phyloP scores from a whole-genome alignment of 1,140 invertebrate species.

The Probaryconus sp. region DNA sequence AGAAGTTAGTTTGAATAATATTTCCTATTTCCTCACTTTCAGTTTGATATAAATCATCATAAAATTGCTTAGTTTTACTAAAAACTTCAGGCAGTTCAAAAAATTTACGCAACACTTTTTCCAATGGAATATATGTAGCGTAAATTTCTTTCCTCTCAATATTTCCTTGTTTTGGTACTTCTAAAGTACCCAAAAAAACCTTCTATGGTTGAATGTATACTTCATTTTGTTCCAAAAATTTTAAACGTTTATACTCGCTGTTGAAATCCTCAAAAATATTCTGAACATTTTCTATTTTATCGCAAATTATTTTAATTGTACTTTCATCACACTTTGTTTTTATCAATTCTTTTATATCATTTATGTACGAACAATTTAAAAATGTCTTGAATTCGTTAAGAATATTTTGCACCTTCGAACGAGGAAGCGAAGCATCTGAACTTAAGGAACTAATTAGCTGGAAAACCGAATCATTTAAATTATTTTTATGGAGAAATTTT shows the following conservation, averaged over 20 bases:
- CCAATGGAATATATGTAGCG: constrained; percentile 8
- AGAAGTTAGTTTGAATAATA: constrained; percentile 37
- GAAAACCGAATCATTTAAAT: constrained; percentile 3
- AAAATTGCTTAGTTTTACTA: constrained; percentile 9
- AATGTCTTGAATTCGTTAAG: constrained; percentile 7
- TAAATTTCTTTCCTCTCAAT: constrained; percentile 17
- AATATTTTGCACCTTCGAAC: background rate
- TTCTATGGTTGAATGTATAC: constrained; percentile 5
- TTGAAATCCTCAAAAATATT: constrained; percentile 29
- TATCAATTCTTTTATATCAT: constrained; percentile 15
- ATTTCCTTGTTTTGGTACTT: constrained; percentile 20
- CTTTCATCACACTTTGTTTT: background rate
- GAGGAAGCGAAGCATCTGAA: background rate
- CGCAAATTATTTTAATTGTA: background rate
- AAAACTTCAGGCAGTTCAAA: constrained; percentile 30
- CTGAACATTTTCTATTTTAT: constrained; percentile 21
- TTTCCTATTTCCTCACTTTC: constrained; percentile 2
- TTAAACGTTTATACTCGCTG: constrained; percentile 35
- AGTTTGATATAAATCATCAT: constrained; percentile 9
- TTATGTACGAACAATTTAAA: constrained; percentile 15
- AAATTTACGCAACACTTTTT: constrained; percentile 24
- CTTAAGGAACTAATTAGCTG: background rate
- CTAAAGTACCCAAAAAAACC: constrained; percentile 9
- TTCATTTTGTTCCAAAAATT: constrained; percentile 18
- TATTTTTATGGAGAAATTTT: too few relatives aligned